Percentiles rank a stretch among this genome's conserved stretches.
Conservation (phyloP, 53 echinoderm and acorn worm genomes). For the Stichopus horrens region DNA sequence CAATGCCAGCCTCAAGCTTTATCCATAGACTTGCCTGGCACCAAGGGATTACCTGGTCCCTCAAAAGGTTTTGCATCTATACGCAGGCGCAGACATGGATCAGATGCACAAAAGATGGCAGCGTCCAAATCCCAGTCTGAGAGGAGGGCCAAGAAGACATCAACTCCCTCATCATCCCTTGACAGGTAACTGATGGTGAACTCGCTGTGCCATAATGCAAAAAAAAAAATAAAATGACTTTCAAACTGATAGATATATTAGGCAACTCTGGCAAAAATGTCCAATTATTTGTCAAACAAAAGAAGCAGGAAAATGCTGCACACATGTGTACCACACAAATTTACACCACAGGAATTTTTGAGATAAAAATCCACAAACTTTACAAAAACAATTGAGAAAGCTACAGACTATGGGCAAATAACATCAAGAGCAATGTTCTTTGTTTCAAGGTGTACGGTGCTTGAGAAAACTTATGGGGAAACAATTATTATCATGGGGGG, state of each 20-base stretch:
- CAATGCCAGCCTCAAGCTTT: too few species aligned
- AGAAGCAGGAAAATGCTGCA: conserved; percentile 81
- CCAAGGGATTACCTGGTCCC: conserved; percentile 78
- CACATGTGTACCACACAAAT: conserved; percentile 43
- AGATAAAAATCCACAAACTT: conserved; percentile 89
- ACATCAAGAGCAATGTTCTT: too few species aligned
- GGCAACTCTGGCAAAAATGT: too few species aligned
- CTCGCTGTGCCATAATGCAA: conserved; percentile 59
- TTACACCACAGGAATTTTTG: conserved; percentile 64
- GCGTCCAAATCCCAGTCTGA: conserved; percentile 99
- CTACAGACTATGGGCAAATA: too few species aligned
- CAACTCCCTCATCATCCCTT: conserved; percentile 84
- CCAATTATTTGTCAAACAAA: conserved; percentile 84
- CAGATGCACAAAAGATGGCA: conserved; percentile 91
- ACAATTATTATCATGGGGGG: too few species aligned
- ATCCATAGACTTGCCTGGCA: too few species aligned
- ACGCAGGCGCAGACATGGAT: conserved; percentile 89
- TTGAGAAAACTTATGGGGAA: too few species aligned
- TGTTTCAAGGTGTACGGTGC: too few species aligned
- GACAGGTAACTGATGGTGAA: conserved; percentile 97
- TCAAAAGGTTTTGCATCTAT: conserved; percentile 98
- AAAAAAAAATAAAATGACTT: neutral
- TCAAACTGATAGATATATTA: neutral
- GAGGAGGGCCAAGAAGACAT: conserved; percentile 91
- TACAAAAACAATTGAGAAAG: too few species aligned